These are phyloP conservation scores for Troides helena DNA, from an alignment of 2,888 invertebrate genomes.

Conservation along the genomic window DNA sequence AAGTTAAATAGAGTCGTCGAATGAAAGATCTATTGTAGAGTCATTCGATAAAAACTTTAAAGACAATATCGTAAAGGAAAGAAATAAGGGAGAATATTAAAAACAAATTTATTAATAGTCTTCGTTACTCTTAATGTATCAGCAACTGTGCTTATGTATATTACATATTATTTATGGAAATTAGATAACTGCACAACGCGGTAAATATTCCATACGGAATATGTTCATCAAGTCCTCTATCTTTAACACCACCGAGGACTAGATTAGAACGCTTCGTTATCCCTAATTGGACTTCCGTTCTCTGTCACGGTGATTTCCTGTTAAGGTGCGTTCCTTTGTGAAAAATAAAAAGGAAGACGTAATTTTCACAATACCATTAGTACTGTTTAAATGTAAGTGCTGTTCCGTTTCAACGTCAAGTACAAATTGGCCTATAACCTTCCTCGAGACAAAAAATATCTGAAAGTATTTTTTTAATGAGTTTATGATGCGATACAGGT, in stretches of 20 bases:
- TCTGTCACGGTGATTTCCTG: slow-evolving; percentile 1
- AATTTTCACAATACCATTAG: not conserved
- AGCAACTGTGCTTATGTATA: too few species aligned
- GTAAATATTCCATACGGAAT: not conserved
- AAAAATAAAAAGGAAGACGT: not conserved
- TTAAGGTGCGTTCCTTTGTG: not conserved
- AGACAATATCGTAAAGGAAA: not conserved
- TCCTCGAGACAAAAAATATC: not conserved
- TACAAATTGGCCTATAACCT: too few species aligned
- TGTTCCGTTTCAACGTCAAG: too few species aligned
- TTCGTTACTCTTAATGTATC: too few species aligned
- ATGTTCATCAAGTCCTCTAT: not conserved
- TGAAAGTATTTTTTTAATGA: not conserved
- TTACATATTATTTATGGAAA: too few species aligned
- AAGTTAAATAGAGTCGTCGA: slow-evolving; percentile 16
- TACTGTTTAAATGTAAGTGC: not conserved
- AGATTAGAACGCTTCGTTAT: not conserved
- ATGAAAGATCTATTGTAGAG: not conserved
- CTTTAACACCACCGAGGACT: not conserved
- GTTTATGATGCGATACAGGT: too few species aligned
- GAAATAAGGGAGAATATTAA: not conserved
- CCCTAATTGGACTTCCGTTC: not conserved
- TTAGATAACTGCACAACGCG: not conserved
- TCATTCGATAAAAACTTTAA: not conserved
- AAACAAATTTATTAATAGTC: not conserved